These are phyloP conservation scores for Psilopogon haemacephalus DNA, from an alignment of 2,113 vertebrate genomes.

Conservation along the genomic window DNA sequence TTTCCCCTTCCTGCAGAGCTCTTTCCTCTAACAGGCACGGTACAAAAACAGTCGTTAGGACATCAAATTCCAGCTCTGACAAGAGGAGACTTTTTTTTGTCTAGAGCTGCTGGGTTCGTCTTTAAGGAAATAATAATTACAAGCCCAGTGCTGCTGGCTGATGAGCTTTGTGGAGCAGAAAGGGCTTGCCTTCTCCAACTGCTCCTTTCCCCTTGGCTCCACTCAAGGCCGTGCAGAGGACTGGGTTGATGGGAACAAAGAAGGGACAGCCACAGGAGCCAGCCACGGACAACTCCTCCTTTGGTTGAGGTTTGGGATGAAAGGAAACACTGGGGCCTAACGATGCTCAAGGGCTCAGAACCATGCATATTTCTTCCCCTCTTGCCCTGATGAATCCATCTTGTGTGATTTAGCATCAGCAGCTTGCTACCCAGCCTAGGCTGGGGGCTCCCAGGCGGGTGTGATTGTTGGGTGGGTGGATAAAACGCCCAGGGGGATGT, in stretches of 20 bases:
- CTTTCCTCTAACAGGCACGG: constrained; percentile 59
- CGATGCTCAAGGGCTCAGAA: not conserved
- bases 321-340: not conserved
- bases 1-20: constrained; percentile 64
- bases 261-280: not conserved
- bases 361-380: not conserved
- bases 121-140: constrained; percentile 61
- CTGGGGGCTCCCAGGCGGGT: not conserved
- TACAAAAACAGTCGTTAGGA: constrained; percentile 68
- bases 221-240: not conserved
- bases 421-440: not conserved
- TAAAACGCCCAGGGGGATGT: not conserved
- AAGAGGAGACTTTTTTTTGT: constrained; percentile 51
- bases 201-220: not conserved
- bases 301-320: not conserved
- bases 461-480: not conserved
- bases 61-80: constrained; percentile 63
- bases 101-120: constrained; percentile 8
- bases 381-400: not conserved
- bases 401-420: not conserved
- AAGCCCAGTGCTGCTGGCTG: not conserved
- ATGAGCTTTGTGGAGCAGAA: not conserved
- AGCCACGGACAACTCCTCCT: constrained; percentile 5
- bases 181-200: not conserved
- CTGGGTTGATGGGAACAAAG: not conserved